Evolutionary conservation across 2,888 invertebrate genomes (phyloP).

Genomic region (Cephus sareptanus): DNA sequence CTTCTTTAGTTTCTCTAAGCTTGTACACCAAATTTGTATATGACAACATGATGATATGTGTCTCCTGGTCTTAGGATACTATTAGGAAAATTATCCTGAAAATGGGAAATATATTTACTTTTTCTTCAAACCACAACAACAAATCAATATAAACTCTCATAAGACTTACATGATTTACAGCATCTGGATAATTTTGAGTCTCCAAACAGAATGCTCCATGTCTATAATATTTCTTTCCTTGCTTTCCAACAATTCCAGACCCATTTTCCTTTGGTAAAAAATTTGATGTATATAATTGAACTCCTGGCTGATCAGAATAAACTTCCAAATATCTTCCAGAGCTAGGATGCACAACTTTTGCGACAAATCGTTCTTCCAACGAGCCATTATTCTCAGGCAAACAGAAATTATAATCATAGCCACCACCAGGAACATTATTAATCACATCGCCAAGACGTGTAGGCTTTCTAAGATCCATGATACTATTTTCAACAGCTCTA

Average conservation of each 20-base stretch:
- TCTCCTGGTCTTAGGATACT: conserved; percentile 79
- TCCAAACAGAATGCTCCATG: conserved; percentile 90
- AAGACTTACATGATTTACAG: conserved; percentile 80
- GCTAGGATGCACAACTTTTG: conserved; percentile 75
- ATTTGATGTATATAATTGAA: conserved; percentile 91
- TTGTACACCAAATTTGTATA: conserved; percentile 77
- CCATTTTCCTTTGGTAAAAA: conserved; percentile 73
- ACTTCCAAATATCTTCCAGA: conserved; percentile 83
- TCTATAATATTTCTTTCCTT: conserved; percentile 75
- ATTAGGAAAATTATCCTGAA: conserved; percentile 80
- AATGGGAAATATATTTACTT: conserved; percentile 40
- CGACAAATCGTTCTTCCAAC: conserved; percentile 70
- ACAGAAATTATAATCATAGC: conserved; percentile 88
- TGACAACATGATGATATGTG: conserved; percentile 77
- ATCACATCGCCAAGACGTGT: conserved; percentile 76
- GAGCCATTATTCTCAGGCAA: conserved; percentile 56
- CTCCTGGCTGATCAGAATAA: conserved; percentile 87
- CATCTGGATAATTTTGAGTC: conserved; percentile 94
- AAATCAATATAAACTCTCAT: conserved; percentile 29
- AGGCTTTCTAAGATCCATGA: conserved; percentile 79
- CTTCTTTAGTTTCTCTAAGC: conserved; percentile 21
- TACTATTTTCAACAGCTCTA: conserved; percentile 75
- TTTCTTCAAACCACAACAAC: conserved; percentile 11
- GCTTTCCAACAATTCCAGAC: conserved; percentile 75
- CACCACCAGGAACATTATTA: conserved; percentile 74